A percentile compares a stretch with the other conserved stretches of the same genome.
phyloP scores from a whole-genome alignment of 23 tunicate genomes.

The Phallusia fumigata region DNA sequence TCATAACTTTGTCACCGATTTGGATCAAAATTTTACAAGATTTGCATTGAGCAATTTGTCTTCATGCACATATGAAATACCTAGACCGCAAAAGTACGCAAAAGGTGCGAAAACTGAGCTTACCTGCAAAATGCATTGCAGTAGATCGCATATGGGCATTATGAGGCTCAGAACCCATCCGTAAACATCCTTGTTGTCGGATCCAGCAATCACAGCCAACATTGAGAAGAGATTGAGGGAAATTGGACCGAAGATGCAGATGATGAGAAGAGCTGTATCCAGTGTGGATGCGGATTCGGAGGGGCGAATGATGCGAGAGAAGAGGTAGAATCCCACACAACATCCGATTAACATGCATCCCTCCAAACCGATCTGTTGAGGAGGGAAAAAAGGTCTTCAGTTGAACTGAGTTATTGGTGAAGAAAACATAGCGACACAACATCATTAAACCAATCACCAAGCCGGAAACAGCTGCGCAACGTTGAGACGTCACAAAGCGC shows the following conservation, averaged over 20 bases:
- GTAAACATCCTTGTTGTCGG: slow-evolving; percentile 16
- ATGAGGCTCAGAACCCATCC: slow-evolving; percentile 37
- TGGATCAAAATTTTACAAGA: too few relatives aligned
- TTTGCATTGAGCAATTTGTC: too few relatives aligned
- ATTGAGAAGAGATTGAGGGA: slow-evolving; percentile 33
- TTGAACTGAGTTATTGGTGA: too few relatives aligned
- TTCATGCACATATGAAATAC: too few relatives aligned
- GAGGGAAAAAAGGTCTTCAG: too few relatives aligned
- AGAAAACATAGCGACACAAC: too few relatives aligned
- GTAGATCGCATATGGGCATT: slow-evolving; percentile 37
- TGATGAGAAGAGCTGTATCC: slow-evolving; percentile 47
- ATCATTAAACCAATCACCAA: too few relatives aligned
- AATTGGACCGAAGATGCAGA: slow-evolving; percentile 51
- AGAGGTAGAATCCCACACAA: slow-evolving; percentile 38
- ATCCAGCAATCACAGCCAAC: slow-evolving; percentile 53
- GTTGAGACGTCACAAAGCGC: too few relatives aligned
- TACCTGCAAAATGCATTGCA: slow-evolving; percentile 68
- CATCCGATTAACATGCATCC: slow-evolving; percentile 50
- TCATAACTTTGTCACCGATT: too few relatives aligned
- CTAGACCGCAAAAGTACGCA: too few relatives aligned
- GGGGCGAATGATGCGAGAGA: slow-evolving; percentile 31
- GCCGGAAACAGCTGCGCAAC: too few relatives aligned
- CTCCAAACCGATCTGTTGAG: slow-evolving; percentile 28
- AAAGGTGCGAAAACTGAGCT: background rate
- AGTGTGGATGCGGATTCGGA: slow-evolving; percentile 31